Percentiles rank a stretch among this genome's conserved stretches.
phyloP scores from a whole-genome alignment of 2,888 invertebrate species.

The Zaprionus lineosus region DNA sequence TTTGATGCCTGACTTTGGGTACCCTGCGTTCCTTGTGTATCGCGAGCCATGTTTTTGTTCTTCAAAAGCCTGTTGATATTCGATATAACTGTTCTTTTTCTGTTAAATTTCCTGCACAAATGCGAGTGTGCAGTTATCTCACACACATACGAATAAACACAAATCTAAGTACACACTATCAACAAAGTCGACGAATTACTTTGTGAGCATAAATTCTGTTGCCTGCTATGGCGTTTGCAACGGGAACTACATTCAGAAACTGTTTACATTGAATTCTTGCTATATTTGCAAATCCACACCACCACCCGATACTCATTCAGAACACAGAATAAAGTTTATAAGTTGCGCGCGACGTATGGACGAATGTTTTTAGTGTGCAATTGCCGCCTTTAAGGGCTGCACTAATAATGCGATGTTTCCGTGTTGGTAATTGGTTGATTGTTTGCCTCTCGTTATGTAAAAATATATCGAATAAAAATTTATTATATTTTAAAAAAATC shows the following conservation, averaged over 20 bases:
- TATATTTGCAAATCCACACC: slow-evolving; percentile 16
- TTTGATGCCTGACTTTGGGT: slow-evolving; percentile 81
- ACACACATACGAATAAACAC: slow-evolving; percentile 2
- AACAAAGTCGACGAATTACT: slow-evolving; percentile 3
- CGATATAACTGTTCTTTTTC: slow-evolving; percentile 29
- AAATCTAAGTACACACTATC: slow-evolving; percentile 6
- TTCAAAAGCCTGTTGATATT: slow-evolving; percentile 5
- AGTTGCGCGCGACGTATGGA: slow-evolving; percentile 22
- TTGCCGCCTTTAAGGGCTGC: slow-evolving; percentile 30
- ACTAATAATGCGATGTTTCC: not conserved
- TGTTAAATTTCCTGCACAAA: slow-evolving; percentile 51
- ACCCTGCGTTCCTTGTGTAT: slow-evolving; percentile 73
- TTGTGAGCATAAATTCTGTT: not conserved
- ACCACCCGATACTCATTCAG: slow-evolving; percentile 26
- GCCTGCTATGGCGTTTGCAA: not conserved
- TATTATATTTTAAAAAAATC: too few species aligned
- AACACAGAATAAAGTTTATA: slow-evolving; percentile 20
- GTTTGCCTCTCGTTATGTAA: too few species aligned
- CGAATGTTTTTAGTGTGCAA: not conserved
- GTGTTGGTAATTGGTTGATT: slow-evolving; percentile 1
- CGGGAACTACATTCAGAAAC: slow-evolving; percentile 15
- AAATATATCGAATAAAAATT: too few species aligned
- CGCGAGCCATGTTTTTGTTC: slow-evolving; percentile 67
- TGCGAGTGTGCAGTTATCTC: slow-evolving; percentile 56
- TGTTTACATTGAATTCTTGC: slow-evolving; percentile 31